Evolutionary conservation across 2,797 vertebrate genomes (phyloP), one percentile per base, ranked within the genome.

Genomic region (Caiman crocodilus): DNA sequence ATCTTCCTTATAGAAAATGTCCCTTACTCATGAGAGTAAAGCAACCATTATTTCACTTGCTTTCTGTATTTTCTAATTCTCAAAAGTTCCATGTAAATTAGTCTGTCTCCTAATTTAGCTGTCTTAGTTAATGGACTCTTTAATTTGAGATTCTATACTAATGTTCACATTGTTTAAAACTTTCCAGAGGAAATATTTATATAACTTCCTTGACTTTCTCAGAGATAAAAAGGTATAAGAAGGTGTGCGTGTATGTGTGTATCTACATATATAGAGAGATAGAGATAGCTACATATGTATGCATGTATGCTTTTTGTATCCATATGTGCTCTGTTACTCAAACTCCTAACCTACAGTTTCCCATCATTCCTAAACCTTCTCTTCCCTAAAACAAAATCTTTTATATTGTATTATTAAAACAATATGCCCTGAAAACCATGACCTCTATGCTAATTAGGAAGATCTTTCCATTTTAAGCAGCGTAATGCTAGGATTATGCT

Each of bases 71-170:
- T 85, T 26, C 59, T 89, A 79, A 74, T 82, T 95, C 80, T 80
- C 84, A 60, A 82, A 88, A 60, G 87, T 89, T 77, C 81, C 76
- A 17, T 64, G 89, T 82, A 91, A 94, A 94, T 87, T 94, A 97
- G 76, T n/a, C 79, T 74, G 21, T 13, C 16, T 89, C 89, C 93
- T 59, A 1, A 25, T 32, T 86, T 87, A 55, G 59, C 80, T 75
- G 1, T 26, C 67, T 88, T 55, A 64, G 6, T 92, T 86, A 92
- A 85, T 4, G 2, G 79, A 20, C 61, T 76, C 35, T 26, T 73
- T 73, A 73, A 50, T 73, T 71, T 26, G 18, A 57, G 61, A 88
- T 63, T 90, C 67, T 87, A 71, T 26, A 82, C 32, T 82, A 79
- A 79, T 42, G 12, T 30, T 91, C 32, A 57, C 1, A 4, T 90